Conservation (phyloP, 2,113 vertebrate genomes). For the Genyomyrus donnyi region DNA sequence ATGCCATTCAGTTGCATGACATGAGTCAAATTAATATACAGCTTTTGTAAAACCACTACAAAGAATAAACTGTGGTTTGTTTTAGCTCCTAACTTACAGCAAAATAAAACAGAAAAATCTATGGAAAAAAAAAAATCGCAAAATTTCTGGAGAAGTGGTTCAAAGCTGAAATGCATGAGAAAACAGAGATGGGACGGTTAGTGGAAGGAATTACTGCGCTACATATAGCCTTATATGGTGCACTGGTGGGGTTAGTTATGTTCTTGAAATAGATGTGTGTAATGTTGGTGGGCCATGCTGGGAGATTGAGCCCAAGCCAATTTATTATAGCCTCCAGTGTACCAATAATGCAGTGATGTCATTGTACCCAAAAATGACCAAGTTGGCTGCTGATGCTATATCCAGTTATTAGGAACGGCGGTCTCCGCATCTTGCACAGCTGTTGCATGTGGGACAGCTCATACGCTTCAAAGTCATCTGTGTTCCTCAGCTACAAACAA, state of each 20-base stretch:
- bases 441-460: neutral
- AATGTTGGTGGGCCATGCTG: neutral
- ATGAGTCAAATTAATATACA: neutral
- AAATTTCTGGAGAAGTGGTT: neutral
- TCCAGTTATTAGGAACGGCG: neutral
- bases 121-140: neutral
- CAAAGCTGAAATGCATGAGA: neutral
- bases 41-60: neutral
- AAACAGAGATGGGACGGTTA: neutral
- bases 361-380: neutral
- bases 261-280: constrained; percentile 23
- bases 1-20: neutral
- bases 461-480: neutral
- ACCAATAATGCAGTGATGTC: neutral
- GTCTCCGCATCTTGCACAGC: neutral
- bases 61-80: neutral
- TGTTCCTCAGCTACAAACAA: neutral
- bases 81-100: neutral
- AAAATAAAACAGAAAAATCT: neutral
- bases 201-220: neutral
- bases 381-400: neutral
- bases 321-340: neutral
- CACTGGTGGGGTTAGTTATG: constrained; percentile 6
- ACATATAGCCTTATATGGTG: neutral
- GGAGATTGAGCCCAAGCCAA: neutral